A percentile compares a stretch with the other conserved stretches of the same genome.
Evolutionary conservation across 2,113 vertebrate species (phyloP).

Genomic region (Orycteropus afer): DNA sequence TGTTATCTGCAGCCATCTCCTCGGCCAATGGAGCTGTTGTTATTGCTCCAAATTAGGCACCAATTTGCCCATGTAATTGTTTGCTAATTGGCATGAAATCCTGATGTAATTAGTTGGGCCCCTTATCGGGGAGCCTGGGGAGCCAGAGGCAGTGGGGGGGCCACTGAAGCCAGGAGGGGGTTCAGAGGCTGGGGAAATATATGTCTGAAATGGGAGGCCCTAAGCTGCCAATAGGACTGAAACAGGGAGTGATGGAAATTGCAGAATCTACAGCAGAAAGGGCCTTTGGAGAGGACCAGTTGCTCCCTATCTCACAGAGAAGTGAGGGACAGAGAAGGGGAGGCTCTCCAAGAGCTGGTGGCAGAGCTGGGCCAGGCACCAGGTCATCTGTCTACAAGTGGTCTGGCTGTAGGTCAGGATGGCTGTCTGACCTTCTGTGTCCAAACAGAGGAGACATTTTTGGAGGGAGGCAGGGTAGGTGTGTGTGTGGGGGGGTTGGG

Average conservation of each 20-base stretch:
- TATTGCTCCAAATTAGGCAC: slow-evolving; percentile 78
- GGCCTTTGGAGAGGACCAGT: not conserved
- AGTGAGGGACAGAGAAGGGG: not conserved
- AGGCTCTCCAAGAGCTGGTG: not conserved
- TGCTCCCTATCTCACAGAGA: slow-evolving; percentile 28
- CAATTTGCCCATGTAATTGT: slow-evolving; percentile 84
- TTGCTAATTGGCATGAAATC: slow-evolving; percentile 85
- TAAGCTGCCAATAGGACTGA: not conserved
- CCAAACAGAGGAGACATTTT: not conserved
- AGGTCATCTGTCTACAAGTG: not conserved
- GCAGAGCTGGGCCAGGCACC: not conserved
- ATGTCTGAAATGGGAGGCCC: slow-evolving; percentile 37
- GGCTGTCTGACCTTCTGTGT: slow-evolving; percentile 12
- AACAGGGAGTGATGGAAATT: not conserved
- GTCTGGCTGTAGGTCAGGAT: not conserved
- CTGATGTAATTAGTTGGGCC: slow-evolving; percentile 81
- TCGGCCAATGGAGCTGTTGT: slow-evolving; percentile 68
- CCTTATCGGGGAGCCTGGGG: slow-evolving; percentile 67
- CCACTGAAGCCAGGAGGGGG: slow-evolving; percentile 29
- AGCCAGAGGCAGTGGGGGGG: slow-evolving; percentile 71
- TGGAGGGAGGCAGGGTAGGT: not conserved
- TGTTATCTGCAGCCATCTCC: not conserved
- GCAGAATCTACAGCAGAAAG: not conserved
- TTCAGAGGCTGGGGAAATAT: slow-evolving; percentile 35
- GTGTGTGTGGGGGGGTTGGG: not conserved